Base-by-base conservation (phyloP, 2,888 invertebrate genomes). In the Electrophaes corylata region DNA sequence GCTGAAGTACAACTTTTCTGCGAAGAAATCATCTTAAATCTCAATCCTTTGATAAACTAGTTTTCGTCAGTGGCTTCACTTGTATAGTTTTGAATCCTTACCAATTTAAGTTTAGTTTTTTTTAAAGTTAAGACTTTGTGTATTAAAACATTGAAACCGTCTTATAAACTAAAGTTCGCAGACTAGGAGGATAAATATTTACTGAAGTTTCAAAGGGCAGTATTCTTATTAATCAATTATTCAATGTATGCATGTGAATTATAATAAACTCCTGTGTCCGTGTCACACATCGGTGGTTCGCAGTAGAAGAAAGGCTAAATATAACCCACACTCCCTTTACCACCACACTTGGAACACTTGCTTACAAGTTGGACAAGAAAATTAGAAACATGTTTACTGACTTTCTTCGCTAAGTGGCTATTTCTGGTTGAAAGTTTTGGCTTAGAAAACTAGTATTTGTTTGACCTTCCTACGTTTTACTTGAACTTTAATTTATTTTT, bases 241-340 rank as follows among this genome's bases (percentile, higher is more conserved):
- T 26, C 8, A 77, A 78, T 83, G 79, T 78, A 77, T 81, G 67
- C 81, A 83, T 83, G 18, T 8, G 10, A 10, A 16, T 77, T n/a
- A n/a, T n/a, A n/a, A n/a, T n/a, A n/a, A 83, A 84, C 72, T 67
- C 76, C 76, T 70, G 67, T 75, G 70, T 79, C 78, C 40, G 79
- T 79, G 79, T 81, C 81, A 86, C 83, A 85, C 82, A 73, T 37
- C 84, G 78, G 60, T 83, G 83, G 73, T 65, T 76, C 50, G 48
- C 46, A 54, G 73, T 73, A 76, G 71, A 69, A 72, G 73, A 69
- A 72, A 73, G 75, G 72, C 86, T 89, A 90, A 86, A 84, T 88
- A 87, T 89, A 91, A 83, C 73, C 47, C 23, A 16, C 14, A 54
- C 47, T 54, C 59, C 39, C 49, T 49, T 49, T 35, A 14, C 12